Base-by-base conservation (phyloP, 2,113 vertebrate species). In the Excalfactoria chinensis region DNA sequence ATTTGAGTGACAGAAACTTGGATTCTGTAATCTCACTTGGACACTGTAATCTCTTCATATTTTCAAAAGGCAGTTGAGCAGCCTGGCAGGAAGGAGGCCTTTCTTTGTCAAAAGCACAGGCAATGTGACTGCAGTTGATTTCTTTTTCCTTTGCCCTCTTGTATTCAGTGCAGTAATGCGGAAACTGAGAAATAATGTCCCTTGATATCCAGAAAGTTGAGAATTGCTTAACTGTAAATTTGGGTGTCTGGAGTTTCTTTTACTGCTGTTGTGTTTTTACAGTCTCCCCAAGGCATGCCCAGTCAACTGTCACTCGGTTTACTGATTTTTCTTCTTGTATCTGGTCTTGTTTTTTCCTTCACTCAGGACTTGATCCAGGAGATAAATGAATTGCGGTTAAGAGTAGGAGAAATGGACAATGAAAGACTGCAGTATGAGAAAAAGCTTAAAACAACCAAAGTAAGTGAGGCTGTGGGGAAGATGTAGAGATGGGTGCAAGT, bases 391-490 rank as follows among this genome's bases (percentile, higher is more conserved):
- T 97, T 99, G 93, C 98, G 99, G 73, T 97, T 99, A 93, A 98
- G 98, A 95, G 86, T 99, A 87, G 98, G 97, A 77, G 99, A 99
- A 53, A 98, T 99, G 98, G 99, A 99, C 91, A 98, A 80, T 81
- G 99, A 99, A 89, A 98, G 98, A 93, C 92, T 98, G 58, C 99
- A 99, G 84, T 99, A 99, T 64, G 99, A 99, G 95, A 99, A 99
- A 97, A 99, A 99, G 86, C 97, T 99, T 41, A 99, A 99, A 95
- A 98, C 98, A 4, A 99, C 99, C 86, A 99, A 99, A 98, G 99
- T 99, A 97, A 98, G 98, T 98, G 92, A 85, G 76, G 60, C 62
- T 90, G 30, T 75, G 76, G 56, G 35, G 69, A 48, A 77, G 40
- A 59, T 40, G n/a, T 62, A 84, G 84, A 58, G n/a, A 32, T 35